phyloP scores from a whole-genome alignment of 2,888 invertebrate genomes.

The Eupithecia centaureata region DNA sequence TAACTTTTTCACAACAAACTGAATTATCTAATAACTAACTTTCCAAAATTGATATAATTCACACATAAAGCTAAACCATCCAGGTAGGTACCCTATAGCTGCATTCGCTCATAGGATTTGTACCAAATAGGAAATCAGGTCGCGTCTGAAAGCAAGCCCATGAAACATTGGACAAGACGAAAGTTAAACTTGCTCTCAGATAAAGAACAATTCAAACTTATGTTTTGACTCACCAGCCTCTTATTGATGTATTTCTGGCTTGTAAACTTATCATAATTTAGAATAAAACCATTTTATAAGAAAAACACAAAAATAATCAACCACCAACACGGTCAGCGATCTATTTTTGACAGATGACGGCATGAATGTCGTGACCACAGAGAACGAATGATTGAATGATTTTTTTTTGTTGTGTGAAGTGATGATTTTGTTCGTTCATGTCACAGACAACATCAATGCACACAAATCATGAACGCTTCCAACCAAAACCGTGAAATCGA shows the following conservation, averaged over 20 bases:
- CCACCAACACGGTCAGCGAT: background rate
- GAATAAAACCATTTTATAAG: conserved; percentile 21
- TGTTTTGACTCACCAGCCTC: conserved; percentile 46
- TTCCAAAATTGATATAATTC: background rate
- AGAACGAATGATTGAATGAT: background rate
- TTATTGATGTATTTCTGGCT: conserved; percentile 12
- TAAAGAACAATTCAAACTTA: background rate
- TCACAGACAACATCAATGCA: background rate
- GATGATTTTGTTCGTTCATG: background rate
- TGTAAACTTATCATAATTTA: conserved; percentile 21
- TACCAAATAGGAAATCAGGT: conserved; percentile 36
- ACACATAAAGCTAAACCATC: background rate
- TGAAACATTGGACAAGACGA: conserved; percentile 22
- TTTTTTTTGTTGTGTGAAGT: too few relatives aligned
- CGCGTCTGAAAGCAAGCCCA: conserved; percentile 43
- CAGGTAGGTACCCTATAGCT: background rate
- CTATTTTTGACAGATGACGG: conserved; percentile 15
- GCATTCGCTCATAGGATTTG: background rate
- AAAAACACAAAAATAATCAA: conserved; percentile 22
- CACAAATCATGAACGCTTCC: conserved; percentile 29
- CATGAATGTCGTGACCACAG: background rate
- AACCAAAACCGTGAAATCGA: conserved; percentile 59
- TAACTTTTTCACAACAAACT: background rate
- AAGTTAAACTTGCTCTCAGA: background rate
- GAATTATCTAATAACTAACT: background rate